phyloP scores from a whole-genome alignment of 2,113 vertebrate genomes.

The Melanostigma gelatinosum region DNA sequence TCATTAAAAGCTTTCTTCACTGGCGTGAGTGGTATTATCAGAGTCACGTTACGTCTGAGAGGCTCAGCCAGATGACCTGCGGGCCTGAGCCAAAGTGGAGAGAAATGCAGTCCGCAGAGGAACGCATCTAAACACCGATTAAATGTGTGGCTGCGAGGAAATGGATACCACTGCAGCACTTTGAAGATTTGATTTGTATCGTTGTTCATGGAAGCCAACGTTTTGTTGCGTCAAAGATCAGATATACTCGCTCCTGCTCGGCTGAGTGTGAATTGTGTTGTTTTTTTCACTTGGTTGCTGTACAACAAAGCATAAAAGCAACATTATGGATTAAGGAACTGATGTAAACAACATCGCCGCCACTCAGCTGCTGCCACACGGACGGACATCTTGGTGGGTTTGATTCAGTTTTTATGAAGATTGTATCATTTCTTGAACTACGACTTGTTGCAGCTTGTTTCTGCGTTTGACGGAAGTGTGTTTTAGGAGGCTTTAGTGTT shows the following conservation, averaged over 20 bases:
- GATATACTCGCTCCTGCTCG: slow-evolving; percentile 22
- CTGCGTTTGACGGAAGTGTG: too few species aligned
- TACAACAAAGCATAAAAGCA: slow-evolving; percentile 16
- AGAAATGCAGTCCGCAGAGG: slow-evolving; percentile 44
- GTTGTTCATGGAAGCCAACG: slow-evolving; percentile 17
- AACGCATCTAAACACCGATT: slow-evolving; percentile 61
- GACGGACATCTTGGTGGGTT: too few species aligned
- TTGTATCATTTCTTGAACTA: too few species aligned
- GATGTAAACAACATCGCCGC: background rate
- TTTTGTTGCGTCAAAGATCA: slow-evolving; percentile 31
- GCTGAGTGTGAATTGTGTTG: background rate
- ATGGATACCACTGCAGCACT: slow-evolving; percentile 24
- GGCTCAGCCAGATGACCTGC: slow-evolving; percentile 24
- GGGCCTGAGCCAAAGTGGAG: slow-evolving; percentile 20
- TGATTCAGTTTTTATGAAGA: too few species aligned
- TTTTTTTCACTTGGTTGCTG: background rate
- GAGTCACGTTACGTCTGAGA: slow-evolving; percentile 49
- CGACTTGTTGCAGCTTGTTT: too few species aligned
- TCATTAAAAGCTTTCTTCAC: slow-evolving; percentile 43
- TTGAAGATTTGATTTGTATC: slow-evolving; percentile 55
- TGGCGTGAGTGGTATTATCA: slow-evolving; percentile 10
- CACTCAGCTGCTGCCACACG: too few species aligned
- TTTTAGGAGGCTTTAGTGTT: too few species aligned
- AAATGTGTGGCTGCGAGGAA: slow-evolving; percentile 42
- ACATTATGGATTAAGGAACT: background rate